Evolutionary conservation across 2,888 invertebrate species (phyloP), one percentile per base, ranked within the genome.

Genomic region (Drosophila cracens): DNA sequence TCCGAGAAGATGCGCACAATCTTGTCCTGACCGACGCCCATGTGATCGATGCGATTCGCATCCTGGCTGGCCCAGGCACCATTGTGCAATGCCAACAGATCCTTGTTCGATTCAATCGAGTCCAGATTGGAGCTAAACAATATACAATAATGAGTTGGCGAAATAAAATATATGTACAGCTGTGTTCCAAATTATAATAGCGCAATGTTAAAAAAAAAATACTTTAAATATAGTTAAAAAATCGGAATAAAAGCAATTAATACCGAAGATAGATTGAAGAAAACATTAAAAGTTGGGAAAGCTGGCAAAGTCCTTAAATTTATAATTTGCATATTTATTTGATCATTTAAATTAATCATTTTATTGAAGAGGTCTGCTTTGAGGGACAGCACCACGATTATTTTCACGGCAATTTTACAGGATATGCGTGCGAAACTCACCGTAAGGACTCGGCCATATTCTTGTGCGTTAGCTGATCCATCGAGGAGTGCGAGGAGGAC

Each of bases 1-100:
- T 97, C 97, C 0, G 96, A 95, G 93, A 97, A 97, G 25, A 97
- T 96, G 73, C 97, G 94, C 70, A 97, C 96, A 73, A 97, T 97
- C 89, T 97, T 97, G 93, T 97, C 97, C 93, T 97, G 97, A 0
- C 97, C 97, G 54, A 95, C 94, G 88, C 93, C 93, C 70, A 94
- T 93, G 27, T 83, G 89, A 29, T 93, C 92, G n/a, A 86, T 70
- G 5, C 83, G 83, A 76, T 79, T 89, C 21, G 73, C 67, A 60
- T 92, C 88, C 2, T 85, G 85, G 29, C 78, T 84, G 56, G 91
- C 83, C 96, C 96, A 96, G 38, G 95, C 95, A 25, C 95, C 96
- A 90, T 96, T 96, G 83, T 96, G 96, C 65, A 95, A 93, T 18
- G 95, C 95, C 81, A 96, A 91, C 36, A 96, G 92, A 91, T 96